Conservation (phyloP, 2,888 invertebrate species). For the Protodeltote pygarga region DNA sequence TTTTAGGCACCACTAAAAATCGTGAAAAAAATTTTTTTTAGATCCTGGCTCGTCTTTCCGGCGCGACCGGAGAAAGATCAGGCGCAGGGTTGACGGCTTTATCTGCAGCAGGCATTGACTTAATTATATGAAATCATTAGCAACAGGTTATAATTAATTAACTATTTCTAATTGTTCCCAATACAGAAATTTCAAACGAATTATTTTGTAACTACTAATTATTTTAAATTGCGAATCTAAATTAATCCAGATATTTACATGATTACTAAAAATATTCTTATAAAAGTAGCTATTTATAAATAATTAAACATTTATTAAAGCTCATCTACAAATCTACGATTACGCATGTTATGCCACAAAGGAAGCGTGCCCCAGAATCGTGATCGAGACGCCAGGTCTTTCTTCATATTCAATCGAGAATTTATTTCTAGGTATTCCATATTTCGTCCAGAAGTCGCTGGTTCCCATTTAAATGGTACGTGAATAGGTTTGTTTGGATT, state of each 20-base stretch:
- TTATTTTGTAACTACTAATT: no score
- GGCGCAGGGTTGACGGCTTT: no score
- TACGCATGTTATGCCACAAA: conserved; percentile 71
- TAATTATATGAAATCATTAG: no score
- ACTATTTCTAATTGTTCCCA: no score
- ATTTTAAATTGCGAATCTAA: no score
- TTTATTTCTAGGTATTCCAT: conserved; percentile 87
- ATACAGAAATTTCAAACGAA: no score
- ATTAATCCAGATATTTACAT: not conserved
- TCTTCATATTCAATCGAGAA: conserved; percentile 80
- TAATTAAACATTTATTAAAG: conserved; percentile 59
- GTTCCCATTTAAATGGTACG: conserved; percentile 87
- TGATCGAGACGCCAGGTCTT: conserved; percentile 86
- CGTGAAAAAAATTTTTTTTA: no score
- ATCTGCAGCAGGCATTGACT: no score
- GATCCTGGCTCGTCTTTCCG: no score
- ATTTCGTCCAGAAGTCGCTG: conserved; percentile 75
- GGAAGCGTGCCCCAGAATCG: conserved; percentile 89
- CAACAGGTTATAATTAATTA: no score
- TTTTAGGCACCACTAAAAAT: no score
- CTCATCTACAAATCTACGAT: conserved; percentile 73
- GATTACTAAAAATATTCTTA: not conserved
- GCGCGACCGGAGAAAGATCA: no score
- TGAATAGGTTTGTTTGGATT: conserved; percentile 87
- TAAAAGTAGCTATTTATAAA: not conserved